A percentile compares a stretch with the other conserved stretches of the same genome.
These are phyloP conservation scores for Miichthys miiuy DNA, from an alignment of 2,797 vertebrate species.

Conservation along the genomic window DNA sequence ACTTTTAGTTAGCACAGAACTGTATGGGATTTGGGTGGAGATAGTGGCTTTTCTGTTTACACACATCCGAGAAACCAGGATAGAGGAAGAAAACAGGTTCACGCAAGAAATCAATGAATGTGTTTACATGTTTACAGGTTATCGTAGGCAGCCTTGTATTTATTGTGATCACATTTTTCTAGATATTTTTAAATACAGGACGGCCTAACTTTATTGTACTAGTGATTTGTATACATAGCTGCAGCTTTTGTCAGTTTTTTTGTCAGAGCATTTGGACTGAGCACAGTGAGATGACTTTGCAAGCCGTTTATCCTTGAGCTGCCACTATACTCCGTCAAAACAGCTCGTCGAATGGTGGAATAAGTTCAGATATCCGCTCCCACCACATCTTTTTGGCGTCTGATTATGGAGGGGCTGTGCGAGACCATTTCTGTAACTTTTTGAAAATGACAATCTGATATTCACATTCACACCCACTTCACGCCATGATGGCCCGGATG, in stretches of 20 bases:
- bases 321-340: neutral
- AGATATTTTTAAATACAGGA: neutral
- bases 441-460: neutral
- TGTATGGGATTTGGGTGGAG: slow-evolving; percentile 7
- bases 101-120: neutral
- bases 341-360: neutral
- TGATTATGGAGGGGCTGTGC: neutral
- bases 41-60: neutral
- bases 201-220: neutral
- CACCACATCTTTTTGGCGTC: neutral
- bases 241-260: neutral
- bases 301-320: slow-evolving; percentile 5
- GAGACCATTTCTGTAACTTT: neutral
- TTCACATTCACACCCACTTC: neutral
- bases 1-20: slow-evolving; percentile 24
- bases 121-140: neutral
- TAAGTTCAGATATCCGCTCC: neutral
- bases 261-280: neutral
- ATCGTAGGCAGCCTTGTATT: neutral
- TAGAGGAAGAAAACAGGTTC: slow-evolving; percentile 1
- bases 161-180: neutral
- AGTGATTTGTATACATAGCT: neutral
- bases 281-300: neutral
- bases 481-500: neutral
- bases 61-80: neutral